phyloP scores from a whole-genome alignment of 2,113 vertebrate genomes.

The Malurus elegans region DNA sequence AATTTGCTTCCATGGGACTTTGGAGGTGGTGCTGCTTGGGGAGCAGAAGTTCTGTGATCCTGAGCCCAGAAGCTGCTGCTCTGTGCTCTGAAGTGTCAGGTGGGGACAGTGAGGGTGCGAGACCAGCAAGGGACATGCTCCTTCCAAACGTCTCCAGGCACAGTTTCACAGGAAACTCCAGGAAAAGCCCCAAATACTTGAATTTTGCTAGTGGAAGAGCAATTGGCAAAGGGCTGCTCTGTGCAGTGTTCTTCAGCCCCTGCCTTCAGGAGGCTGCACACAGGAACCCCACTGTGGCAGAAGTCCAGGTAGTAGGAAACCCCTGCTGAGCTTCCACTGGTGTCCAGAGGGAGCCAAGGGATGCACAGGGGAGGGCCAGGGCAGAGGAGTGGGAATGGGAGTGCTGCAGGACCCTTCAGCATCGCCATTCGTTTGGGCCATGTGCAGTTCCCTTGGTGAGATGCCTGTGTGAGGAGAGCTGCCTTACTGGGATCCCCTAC shows the following conservation, averaged over 20 bases:
- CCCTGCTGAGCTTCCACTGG: neutral
- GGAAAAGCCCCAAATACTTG: neutral
- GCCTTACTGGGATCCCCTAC: neutral
- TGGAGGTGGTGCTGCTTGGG: neutral
- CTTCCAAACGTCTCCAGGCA: neutral
- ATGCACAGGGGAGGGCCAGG: neutral
- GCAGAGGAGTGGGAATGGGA: neutral
- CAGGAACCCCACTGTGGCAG: neutral
- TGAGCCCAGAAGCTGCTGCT: neutral
- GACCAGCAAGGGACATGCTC: neutral
- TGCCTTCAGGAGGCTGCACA: neutral
- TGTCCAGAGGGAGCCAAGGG: neutral
- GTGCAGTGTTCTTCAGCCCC: neutral
- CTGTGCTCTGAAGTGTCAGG: neutral
- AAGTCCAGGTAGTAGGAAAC: neutral
- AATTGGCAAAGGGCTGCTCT: neutral
- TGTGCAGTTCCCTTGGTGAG: neutral
- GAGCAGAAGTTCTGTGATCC: neutral
- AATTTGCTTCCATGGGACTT: neutral
- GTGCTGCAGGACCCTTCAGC: neutral
- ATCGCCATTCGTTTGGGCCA: accelerated
- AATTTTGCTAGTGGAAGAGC: neutral
- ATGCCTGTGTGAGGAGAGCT: neutral
- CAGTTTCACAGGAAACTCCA: neutral
- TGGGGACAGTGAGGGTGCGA: accelerated